These are phyloP conservation scores for Danaus chrysippus DNA, from an alignment of 2,888 invertebrate species.

Conservation along the genomic window DNA sequence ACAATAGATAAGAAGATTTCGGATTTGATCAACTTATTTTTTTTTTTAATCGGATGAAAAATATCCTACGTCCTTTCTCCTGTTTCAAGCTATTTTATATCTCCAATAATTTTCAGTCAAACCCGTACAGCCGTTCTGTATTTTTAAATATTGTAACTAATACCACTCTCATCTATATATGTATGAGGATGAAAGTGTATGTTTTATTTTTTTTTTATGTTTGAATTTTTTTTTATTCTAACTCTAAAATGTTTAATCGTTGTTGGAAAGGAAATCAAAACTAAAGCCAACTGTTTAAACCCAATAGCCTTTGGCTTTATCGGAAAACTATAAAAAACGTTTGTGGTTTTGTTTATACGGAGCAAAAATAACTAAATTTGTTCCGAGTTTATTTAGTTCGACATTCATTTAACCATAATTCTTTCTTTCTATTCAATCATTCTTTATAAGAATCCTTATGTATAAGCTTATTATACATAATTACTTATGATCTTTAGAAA, in stretches of 20 bases:
- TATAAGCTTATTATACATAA: not conserved
- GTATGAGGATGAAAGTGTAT: too few species aligned
- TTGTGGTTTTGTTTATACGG: constrained; percentile 1
- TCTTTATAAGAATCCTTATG: not conserved
- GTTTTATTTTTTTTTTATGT: too few species aligned
- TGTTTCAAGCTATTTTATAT: too few species aligned
- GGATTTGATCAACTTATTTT: too few species aligned
- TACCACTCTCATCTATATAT: too few species aligned
- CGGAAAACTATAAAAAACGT: constrained; percentile 7
- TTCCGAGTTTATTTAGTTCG: not conserved
- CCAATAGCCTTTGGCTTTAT: constrained; percentile 2
- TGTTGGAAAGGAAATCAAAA: not conserved
- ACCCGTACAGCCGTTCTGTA: too few species aligned
- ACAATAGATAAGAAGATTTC: too few species aligned
- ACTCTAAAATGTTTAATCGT: not conserved
- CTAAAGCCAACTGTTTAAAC: not conserved
- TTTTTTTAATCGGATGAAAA: too few species aligned
- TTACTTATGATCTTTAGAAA: too few species aligned
- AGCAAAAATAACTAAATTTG: not conserved
- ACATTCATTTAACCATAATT: not conserved
- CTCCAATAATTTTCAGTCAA: too few species aligned
- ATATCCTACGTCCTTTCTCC: too few species aligned
- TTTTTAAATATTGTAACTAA: too few species aligned
- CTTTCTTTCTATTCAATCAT: not conserved
- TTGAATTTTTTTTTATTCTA: not conserved